Evolutionary conservation across 2,797 vertebrate species (phyloP).

Genomic region (Takifugu rubripes): DNA sequence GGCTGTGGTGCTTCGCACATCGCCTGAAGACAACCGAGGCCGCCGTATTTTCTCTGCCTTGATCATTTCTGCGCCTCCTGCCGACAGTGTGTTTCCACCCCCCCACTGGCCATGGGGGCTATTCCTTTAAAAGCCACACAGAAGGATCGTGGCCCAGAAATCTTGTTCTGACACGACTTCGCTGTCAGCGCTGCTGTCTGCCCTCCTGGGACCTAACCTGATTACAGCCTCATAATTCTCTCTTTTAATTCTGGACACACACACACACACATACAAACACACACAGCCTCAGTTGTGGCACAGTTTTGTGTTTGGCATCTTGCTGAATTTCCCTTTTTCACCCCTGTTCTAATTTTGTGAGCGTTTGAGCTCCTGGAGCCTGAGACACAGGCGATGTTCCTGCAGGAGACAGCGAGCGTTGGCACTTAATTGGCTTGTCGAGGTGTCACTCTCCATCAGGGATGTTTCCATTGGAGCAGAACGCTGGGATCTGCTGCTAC

Average conservation of each 20-base stretch:
- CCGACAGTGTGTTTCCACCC: conserved; percentile 3
- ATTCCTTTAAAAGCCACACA: conserved; percentile 38
- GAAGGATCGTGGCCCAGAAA: conserved; percentile 66
- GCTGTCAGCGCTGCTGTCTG: conserved; percentile 53
- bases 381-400: conserved; percentile 27
- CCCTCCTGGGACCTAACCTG: conserved; percentile 68
- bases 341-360: conserved; percentile 40
- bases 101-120: conserved; percentile 1
- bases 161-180: conserved; percentile 42
- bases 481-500: conserved; percentile 31
- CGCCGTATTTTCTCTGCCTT: conserved; percentile 5
- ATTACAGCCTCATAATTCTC: conserved; percentile 62
- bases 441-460: conserved; percentile 44
- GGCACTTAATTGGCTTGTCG: conserved; percentile 54
- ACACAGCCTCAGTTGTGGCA: conserved; percentile 12
- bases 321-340: conserved; percentile 49
- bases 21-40: conserved; percentile 32
- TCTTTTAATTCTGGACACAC: conserved; percentile 40
- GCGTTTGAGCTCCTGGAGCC: conserved; percentile 20
- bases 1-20: conserved; percentile 26
- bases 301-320: conserved; percentile 29
- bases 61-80: conserved; percentile 4
- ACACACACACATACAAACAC: conserved; percentile 24
- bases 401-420: conserved; percentile 43
- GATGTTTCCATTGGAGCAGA: conserved; percentile 54